Base-by-base conservation (phyloP, 2,888 invertebrate species). In the Cremastinae sp. region DNA sequence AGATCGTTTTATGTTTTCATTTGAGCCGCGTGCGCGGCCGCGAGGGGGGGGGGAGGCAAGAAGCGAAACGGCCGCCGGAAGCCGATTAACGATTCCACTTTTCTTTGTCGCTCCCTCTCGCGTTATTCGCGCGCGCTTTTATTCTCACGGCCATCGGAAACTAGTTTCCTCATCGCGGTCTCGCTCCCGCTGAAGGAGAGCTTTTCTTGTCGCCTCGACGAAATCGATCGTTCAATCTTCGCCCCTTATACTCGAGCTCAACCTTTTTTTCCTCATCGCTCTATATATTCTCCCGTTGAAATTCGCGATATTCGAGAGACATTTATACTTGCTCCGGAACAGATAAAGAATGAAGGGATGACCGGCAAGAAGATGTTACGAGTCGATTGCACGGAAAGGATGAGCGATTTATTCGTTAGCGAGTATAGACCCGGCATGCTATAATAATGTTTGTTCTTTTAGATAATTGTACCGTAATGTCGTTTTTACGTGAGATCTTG, bases 1-100 rank as follows among this genome's bases (percentile, higher is more conserved):
- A 84, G 83, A 85, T 85, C 82, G 81, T 84, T 85, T 86, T 85
- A 86, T 85, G 85, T 84, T 86, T 85, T 86, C 85, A 86, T 86
- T 84, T 80, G 61, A 68, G 14, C 51, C 20, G 14, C 14, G 49
- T 51, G 72, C 20, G 28, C 53, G 18, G n/a, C 10, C 43, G 72
- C 20, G 28, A 41, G 18, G n/a, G 8, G 51, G 12, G 34, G 49
- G 12, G 7, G 14, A 8, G 47, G 12, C 18, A 58, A 28, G 47
- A 10, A 41, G 12, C 3, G 10, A 20, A 18, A 16, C 16, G 22
- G 53, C 12, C 12, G 53, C 1, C n/a, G n/a, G 3, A 43, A 43
- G 14, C 43, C 43, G 43, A 43, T n/a, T n/a, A n/a, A n/a, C 43
- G 28, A 28, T 28, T 28, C 5, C 28, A 12, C n/a, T 4, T 9